Conservation (phyloP, 2,797 vertebrate genomes). For the Neostethus bicornis region DNA sequence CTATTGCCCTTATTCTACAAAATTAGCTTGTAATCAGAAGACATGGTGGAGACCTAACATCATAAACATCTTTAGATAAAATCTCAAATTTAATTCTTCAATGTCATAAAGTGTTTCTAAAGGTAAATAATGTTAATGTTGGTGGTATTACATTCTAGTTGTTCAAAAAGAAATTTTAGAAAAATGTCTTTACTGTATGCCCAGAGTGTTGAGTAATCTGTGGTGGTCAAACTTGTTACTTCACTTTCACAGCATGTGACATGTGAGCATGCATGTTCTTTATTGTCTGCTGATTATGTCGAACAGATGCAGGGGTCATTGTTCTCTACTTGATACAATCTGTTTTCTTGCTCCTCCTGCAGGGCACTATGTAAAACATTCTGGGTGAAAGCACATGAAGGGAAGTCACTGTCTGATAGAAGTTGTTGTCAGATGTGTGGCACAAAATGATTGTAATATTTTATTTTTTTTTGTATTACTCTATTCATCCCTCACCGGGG, state of each 20-base stretch:
- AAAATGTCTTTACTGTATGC: too few species aligned
- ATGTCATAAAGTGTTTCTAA: too few species aligned
- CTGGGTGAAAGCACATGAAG: background rate
- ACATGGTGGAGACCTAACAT: background rate
- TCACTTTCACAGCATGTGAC: background rate
- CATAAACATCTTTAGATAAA: background rate
- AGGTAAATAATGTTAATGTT: too few species aligned
- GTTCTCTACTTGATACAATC: background rate
- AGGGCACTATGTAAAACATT: background rate
- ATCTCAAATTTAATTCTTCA: background rate
- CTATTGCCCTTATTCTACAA: too few species aligned
- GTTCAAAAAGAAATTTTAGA: too few species aligned
- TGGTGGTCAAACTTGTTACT: background rate
- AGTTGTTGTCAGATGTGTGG: background rate
- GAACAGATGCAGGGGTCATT: background rate
- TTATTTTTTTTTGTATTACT: too few species aligned
- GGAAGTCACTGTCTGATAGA: background rate
- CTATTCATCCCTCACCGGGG: too few species aligned
- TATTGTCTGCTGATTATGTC: background rate
- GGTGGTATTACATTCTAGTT: conserved; percentile 12
- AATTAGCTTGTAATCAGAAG: too few species aligned
- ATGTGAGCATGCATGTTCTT: background rate
- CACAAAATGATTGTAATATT: background rate
- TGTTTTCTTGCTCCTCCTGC: background rate
- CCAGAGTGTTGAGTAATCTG: background rate